Percentiles rank a stretch among this genome's conserved stretches.
phyloP scores from a whole-genome alignment of 2,797 vertebrate species.

The Mormyrops boulengeri region DNA sequence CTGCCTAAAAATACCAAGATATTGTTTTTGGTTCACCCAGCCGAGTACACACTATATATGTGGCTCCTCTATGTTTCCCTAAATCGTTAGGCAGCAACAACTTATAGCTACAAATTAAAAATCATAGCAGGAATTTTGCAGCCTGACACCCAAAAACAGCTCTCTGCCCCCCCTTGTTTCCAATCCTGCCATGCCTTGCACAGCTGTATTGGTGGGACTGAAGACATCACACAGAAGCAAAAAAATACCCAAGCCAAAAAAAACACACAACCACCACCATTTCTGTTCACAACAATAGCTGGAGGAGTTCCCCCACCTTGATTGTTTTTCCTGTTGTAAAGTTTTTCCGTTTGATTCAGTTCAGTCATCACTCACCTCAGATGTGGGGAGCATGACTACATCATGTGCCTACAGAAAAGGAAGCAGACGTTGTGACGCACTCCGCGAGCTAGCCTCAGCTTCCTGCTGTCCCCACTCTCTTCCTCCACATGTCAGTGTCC shows the following conservation, averaged over 20 bases:
- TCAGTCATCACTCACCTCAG: neutral
- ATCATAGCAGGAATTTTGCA: neutral
- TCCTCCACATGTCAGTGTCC: neutral
- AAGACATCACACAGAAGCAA: neutral
- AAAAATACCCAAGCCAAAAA: neutral
- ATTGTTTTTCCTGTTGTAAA: neutral
- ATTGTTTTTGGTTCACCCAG: neutral
- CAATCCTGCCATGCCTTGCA: neutral
- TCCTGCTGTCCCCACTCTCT: neutral
- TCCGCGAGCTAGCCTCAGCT: neutral
- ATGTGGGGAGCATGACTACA: neutral
- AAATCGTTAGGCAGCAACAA: neutral
- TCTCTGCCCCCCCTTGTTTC: neutral
- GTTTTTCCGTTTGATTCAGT: neutral
- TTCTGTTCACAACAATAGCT: neutral
- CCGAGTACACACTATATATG: neutral
- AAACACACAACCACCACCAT: neutral
- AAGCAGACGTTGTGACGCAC: neutral
- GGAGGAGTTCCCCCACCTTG: neutral
- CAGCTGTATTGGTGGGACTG: neutral
- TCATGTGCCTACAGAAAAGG: neutral
- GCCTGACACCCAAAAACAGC: neutral
- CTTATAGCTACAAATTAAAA: neutral
- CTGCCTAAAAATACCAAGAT: neutral
- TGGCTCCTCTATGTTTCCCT: neutral